phyloP scores from a whole-genome alignment of 2,797 vertebrate species.

The Crenuchus spilurus region DNA sequence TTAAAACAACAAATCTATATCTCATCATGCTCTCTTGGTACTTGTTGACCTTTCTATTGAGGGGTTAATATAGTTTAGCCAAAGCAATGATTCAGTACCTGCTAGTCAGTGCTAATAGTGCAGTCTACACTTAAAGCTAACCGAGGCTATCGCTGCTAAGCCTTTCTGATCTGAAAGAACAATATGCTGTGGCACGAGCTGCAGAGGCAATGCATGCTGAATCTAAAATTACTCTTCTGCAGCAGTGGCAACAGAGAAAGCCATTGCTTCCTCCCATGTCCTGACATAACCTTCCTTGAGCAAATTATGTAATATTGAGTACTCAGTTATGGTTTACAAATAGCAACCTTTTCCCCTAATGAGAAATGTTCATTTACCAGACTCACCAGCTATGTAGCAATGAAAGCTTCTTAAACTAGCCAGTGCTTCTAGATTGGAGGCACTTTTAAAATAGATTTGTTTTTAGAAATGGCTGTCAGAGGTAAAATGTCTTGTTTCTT shows the following conservation, averaged over 20 bases:
- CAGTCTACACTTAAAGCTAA: slow-evolving; percentile 34
- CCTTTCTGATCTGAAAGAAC: slow-evolving; percentile 34
- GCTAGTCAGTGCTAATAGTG: slow-evolving; percentile 31
- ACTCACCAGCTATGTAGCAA: background rate
- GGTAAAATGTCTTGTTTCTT: background rate
- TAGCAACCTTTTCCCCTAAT: background rate
- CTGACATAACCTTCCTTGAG: background rate
- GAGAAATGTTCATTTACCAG: background rate
- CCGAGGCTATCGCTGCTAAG: slow-evolving; percentile 31
- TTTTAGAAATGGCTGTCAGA: slow-evolving; percentile 2
- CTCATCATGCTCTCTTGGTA: background rate
- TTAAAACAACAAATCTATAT: slow-evolving; percentile 45
- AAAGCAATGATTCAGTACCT: slow-evolving; percentile 19
- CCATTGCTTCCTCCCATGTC: background rate
- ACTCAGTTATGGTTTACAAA: no score
- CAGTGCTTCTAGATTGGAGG: background rate
- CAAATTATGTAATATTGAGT: slow-evolving; percentile 19
- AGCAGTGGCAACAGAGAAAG: background rate
- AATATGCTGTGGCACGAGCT: slow-evolving; percentile 9
- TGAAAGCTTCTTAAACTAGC: background rate
- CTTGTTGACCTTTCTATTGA: slow-evolving; percentile 19
- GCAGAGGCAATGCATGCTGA: slow-evolving; percentile 25
- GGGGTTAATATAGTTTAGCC: slow-evolving; percentile 1
- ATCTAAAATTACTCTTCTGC: slow-evolving; percentile 24
- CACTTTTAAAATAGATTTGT: background rate